Evolutionary conservation across 2,888 invertebrate genomes (phyloP), one percentile per base, ranked within the genome.

Genomic region (Nymphalis polychloros): DNA sequence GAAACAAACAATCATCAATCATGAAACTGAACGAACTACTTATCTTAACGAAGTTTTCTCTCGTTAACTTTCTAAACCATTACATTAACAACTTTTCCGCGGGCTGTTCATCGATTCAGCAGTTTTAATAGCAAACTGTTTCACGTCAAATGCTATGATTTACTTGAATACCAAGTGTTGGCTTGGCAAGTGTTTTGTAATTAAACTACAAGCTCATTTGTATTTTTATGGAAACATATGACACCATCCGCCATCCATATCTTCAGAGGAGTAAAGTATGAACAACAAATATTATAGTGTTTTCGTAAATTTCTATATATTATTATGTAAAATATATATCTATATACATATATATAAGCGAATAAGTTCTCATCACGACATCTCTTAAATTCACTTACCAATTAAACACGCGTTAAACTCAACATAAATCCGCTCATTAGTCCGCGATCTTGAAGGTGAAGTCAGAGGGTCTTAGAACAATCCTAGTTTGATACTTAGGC

Each of bases 401-500:
- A 55, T 55, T 35, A 65, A 59, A 49, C 48, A 63, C 20, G 16
- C 23, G 41, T n/a, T 48, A 49, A 35, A 48, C 20, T 57, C 47
- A 50, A 68, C 48, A 55, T 61, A 72, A 71, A 13, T 72, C 69
- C 69, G 50, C 72, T 76, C 75, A 77, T 79, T 77, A 79, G 76
- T 73, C 68, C 66, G 31, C 69, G 59, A 74, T 73, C 62, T 73
- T 71, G 72, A 75, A 76, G 76, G 76, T 76, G 71, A 73, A 74
- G 70, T 69, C 72, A 76, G 78, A 79, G 79, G 81, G 71, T 76
- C 76, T 79, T 76, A 49, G 77, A 79, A 77, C 81, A 81, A 81
- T 76, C 76, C 77, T 79, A 79, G 80, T 84, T 80, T 77, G 80
- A 79, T 81, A 81, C 77, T 77, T 77, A 79, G 79, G 81, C 79